Evolutionary conservation across 2,888 invertebrate species (phyloP).

Genomic region (Drosophila kuntzei): DNA sequence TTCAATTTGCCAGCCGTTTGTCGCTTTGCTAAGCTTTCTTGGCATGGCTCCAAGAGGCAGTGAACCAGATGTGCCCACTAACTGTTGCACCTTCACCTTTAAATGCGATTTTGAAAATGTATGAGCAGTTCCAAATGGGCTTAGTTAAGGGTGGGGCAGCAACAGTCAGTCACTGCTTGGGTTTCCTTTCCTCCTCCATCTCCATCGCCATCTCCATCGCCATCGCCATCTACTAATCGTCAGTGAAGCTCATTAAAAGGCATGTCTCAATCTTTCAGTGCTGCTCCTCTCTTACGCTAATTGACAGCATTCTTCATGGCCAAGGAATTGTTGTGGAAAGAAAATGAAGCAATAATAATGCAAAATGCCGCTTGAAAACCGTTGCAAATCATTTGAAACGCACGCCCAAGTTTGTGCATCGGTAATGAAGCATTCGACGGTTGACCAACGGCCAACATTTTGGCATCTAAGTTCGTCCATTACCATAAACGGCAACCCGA

Average conservation of each 20-base stretch:
- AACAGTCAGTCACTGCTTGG: slow-evolving; percentile 55
- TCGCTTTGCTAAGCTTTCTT: slow-evolving; percentile 57
- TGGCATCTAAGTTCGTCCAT: slow-evolving; percentile 82
- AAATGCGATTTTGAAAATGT: slow-evolving; percentile 80
- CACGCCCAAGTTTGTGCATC: slow-evolving; percentile 76
- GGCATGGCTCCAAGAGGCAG: slow-evolving; percentile 53
- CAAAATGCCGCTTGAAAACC: slow-evolving; percentile 64
- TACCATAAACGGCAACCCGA: slow-evolving; percentile 82
- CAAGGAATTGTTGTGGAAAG: slow-evolving; percentile 16
- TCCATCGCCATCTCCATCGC: too few relatives aligned
- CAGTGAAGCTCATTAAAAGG: slow-evolving; percentile 27
- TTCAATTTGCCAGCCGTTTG: slow-evolving; percentile 54
- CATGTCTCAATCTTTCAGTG: slow-evolving; percentile 28
- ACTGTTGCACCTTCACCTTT: slow-evolving; percentile 79
- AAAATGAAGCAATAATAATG: slow-evolving; percentile 77
- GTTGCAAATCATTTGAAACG: slow-evolving; percentile 67
- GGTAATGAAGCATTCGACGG: slow-evolving; percentile 63
- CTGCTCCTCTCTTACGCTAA: slow-evolving; percentile 59
- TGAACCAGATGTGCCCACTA: slow-evolving; percentile 66
- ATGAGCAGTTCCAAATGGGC: slow-evolving; percentile 77
- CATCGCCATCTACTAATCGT: background rate
- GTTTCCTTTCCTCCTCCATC: slow-evolving; percentile 40
- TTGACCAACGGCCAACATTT: slow-evolving; percentile 59
- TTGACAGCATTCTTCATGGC: slow-evolving; percentile 55
- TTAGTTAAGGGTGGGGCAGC: slow-evolving; percentile 40